These are phyloP conservation scores for Catharus fuscescens DNA, from an alignment of 2,113 vertebrate genomes.

Conservation along the genomic window DNA sequence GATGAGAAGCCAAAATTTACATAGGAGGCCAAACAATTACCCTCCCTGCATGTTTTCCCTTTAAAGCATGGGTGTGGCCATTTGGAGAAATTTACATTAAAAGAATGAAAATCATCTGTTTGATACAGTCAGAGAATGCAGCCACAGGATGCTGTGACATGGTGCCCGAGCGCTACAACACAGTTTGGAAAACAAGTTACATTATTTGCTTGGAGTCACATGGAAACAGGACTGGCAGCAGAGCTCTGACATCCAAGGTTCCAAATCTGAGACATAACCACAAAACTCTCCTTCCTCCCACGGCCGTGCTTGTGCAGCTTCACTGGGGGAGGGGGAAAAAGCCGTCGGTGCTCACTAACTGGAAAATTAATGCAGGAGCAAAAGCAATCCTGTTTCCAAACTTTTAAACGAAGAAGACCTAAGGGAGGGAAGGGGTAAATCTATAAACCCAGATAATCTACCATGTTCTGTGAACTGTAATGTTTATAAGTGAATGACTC, in stretches of 20 bases:
- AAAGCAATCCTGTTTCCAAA: conserved; percentile 18
- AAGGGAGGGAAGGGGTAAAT: not conserved
- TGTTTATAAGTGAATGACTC: not conserved
- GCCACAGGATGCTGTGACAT: not conserved
- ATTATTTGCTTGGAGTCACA: fast-evolving
- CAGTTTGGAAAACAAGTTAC: not conserved
- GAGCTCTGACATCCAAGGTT: not conserved
- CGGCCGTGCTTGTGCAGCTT: not conserved
- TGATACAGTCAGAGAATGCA: not conserved
- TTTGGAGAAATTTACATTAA: not conserved
- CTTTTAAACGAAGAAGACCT: not conserved
- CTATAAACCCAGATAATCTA: not conserved
- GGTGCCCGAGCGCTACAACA: not conserved
- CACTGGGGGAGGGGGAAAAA: conserved; percentile 3
- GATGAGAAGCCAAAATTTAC: not conserved
- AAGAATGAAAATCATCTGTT: not conserved
- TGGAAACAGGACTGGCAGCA: not conserved
- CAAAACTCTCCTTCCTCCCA: conserved; percentile 47
- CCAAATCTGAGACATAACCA: not conserved
- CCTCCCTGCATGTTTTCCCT: not conserved
- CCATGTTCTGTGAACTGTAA: not conserved
- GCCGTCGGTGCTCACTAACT: not conserved
- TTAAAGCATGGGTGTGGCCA: not conserved
- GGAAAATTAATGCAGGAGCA: conserved; percentile 26
- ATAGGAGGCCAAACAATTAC: not conserved